These are phyloP conservation scores for Caerostris darwini DNA, from an alignment of 1,140 invertebrate species.

Conservation along the genomic window DNA sequence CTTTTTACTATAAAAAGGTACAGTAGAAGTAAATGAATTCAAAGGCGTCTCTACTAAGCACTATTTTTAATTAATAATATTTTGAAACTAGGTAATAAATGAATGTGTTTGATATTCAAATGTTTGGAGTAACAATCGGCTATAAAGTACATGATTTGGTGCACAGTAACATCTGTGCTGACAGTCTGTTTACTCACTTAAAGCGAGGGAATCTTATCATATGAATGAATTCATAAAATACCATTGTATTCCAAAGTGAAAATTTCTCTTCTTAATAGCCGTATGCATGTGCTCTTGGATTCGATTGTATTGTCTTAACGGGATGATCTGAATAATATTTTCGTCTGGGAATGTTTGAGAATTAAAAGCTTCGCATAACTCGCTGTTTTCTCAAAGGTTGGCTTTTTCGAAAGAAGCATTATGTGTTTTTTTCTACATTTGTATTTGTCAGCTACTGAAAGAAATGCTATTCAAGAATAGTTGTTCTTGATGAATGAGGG, in stretches of 20 bases:
- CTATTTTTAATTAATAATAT: too few species aligned
- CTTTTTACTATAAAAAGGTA: too few species aligned
- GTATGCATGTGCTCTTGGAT: background rate
- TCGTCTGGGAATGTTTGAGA: background rate
- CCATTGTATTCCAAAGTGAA: conserved; percentile 23
- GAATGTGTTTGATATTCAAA: background rate
- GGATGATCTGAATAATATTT: conserved; percentile 1
- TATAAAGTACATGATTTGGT: background rate
- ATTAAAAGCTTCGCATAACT: background rate
- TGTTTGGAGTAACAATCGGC: conserved; percentile 12
- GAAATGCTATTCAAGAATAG: too few species aligned
- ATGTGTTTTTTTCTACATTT: background rate
- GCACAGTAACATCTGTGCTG: background rate
- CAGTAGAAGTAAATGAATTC: too few species aligned
- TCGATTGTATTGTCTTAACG: background rate
- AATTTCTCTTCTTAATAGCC: conserved; percentile 5
- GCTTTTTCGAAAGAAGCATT: background rate
- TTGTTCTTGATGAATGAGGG: too few species aligned
- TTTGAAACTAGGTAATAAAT: too few species aligned
- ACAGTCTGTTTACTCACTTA: background rate
- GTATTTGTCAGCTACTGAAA: background rate
- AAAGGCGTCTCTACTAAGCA: too few species aligned
- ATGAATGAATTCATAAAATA: background rate
- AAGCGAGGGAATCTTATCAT: background rate
- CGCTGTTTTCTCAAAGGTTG: background rate